Conservation (phyloP, 2,888 invertebrate species). For the Agriopis leucophaearia region DNA sequence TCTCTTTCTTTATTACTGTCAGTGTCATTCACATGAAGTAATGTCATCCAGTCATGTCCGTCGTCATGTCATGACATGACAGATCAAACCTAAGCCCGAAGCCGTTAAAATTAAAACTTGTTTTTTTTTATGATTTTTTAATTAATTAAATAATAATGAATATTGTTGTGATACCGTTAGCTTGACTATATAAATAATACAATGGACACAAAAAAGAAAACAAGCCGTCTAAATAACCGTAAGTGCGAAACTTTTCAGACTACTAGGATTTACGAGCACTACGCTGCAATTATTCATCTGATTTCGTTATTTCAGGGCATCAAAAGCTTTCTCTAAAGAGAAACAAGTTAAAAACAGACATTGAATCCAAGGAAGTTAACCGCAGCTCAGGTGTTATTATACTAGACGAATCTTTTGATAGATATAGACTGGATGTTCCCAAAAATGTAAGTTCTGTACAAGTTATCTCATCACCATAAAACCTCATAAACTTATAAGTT, state of each 20-base stretch:
- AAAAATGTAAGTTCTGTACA: not conserved
- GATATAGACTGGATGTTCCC: slow-evolving; percentile 59
- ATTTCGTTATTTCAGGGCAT: slow-evolving; percentile 64
- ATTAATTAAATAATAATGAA: not conserved
- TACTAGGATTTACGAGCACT: not conserved
- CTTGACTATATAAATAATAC: not conserved
- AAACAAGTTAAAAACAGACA: slow-evolving; percentile 59
- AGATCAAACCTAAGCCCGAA: too few relatives aligned
- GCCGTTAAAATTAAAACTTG: too few relatives aligned
- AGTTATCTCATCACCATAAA: not conserved
- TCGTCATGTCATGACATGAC: too few relatives aligned
- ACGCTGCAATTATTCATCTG: not conserved
- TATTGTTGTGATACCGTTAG: not conserved
- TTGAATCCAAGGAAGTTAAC: slow-evolving; percentile 57
- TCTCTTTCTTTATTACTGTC: too few relatives aligned
- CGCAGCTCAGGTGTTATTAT: slow-evolving; percentile 70
- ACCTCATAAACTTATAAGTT: too few relatives aligned
- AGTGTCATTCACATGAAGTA: too few relatives aligned
- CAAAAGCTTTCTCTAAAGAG: slow-evolving; percentile 75
- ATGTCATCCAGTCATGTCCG: too few relatives aligned
- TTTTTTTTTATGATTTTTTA: not conserved
- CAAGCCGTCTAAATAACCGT: slow-evolving; percentile 62
- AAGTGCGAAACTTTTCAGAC: slow-evolving; percentile 46
- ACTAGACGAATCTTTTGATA: slow-evolving; percentile 77
- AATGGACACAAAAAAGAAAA: slow-evolving; percentile 63